Evolutionary conservation across 2,888 invertebrate species (phyloP).

Genomic region (Scaptomyza reducta): DNA sequence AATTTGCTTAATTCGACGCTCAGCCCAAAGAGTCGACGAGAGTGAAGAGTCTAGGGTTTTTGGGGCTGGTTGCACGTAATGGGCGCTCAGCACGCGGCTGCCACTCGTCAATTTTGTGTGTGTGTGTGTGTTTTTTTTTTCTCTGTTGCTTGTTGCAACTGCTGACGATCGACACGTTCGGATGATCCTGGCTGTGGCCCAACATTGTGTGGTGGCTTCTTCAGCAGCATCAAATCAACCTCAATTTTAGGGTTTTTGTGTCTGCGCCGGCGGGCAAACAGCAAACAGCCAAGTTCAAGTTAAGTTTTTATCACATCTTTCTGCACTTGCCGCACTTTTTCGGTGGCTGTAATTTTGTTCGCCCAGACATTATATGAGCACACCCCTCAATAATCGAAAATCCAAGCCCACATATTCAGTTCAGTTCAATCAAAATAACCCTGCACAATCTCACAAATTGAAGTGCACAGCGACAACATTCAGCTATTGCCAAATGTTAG

Average conservation of each 20-base stretch:
- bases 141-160: conserved; percentile 4
- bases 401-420: conserved; percentile 1
- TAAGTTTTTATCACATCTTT: conserved; percentile 56
- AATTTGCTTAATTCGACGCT: conserved; percentile 83
- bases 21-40: conserved; percentile 49
- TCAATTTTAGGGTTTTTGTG: conserved; percentile 54
- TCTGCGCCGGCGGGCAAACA: conserved; percentile 29
- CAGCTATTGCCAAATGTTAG: conserved; percentile 6
- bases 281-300: conserved; percentile 36
- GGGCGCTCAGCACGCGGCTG: conserved; percentile 73
- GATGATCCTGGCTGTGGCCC: conserved; percentile 58
- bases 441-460: conserved; percentile 9
- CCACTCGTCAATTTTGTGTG: conserved; percentile 69
- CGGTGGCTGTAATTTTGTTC: conserved; percentile 59
- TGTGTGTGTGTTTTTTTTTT: conserved; percentile 9
- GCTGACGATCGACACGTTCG: conserved; percentile 69
- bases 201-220: conserved; percentile 45
- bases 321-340: conserved; percentile 60
- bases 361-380: conserved; percentile 51
- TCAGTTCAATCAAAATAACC: conserved; percentile 5
- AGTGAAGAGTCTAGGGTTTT: conserved; percentile 17
- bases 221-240: conserved; percentile 53
- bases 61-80: conserved; percentile 47
- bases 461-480: conserved; percentile 6
- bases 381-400: conserved; percentile 26